phyloP scores from a whole-genome alignment of 2,797 vertebrate species.

The Parotocinclus haroldoi region DNA sequence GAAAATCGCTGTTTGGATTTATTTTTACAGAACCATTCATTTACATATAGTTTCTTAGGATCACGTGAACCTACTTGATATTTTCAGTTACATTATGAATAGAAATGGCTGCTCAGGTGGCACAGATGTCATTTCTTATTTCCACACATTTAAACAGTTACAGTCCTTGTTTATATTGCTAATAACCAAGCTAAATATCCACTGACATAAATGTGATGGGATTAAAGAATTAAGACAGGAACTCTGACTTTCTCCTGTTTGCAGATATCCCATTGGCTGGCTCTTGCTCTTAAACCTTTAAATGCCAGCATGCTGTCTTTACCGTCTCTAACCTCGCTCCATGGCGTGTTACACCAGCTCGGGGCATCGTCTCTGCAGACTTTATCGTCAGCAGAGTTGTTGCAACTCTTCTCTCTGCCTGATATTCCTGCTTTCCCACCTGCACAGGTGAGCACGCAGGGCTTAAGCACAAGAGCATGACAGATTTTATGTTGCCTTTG shows the following conservation, averaged over 20 bases:
- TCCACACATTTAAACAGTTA: too few relatives aligned
- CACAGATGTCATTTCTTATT: too few relatives aligned
- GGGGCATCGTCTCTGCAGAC: conserved; percentile 75
- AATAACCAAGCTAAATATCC: too few relatives aligned
- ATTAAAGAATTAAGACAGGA: too few relatives aligned
- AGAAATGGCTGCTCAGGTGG: too few relatives aligned
- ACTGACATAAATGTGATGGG: too few relatives aligned
- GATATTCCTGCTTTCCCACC: conserved; percentile 67
- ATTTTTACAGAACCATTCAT: neutral
- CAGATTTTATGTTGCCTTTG: conserved; percentile 1
- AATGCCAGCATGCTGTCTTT: conserved; percentile 68
- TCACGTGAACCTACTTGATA: too few relatives aligned
- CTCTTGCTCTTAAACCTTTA: conserved; percentile 64
- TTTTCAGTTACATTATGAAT: too few relatives aligned
- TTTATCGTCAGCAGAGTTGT: conserved; percentile 70
- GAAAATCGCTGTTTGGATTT: too few relatives aligned
- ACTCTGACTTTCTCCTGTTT: neutral
- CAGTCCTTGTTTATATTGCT: too few relatives aligned
- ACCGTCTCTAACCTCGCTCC: conserved; percentile 66
- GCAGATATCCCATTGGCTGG: conserved; percentile 81
- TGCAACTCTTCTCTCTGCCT: conserved; percentile 72
- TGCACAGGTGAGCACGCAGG: conserved; percentile 71
- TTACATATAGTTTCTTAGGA: neutral
- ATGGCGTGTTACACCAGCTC: conserved; percentile 74
- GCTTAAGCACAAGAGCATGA: neutral